Evolutionary conservation across 1,140 invertebrate genomes (phyloP), one percentile per base, ranked within the genome.

Genomic region (Scaptomyza graminum): DNA sequence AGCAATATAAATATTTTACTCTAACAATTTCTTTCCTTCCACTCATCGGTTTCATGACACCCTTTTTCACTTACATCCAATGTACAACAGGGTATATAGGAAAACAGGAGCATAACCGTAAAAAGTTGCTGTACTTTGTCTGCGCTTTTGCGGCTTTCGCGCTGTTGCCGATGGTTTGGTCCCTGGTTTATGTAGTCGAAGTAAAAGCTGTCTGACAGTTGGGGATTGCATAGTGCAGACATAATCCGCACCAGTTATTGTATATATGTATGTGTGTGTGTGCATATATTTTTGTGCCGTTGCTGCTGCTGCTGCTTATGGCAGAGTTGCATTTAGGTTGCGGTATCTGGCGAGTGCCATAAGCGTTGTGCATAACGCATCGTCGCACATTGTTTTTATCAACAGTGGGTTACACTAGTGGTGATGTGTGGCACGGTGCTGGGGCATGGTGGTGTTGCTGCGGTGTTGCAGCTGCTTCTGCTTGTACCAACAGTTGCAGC

Each of bases 131-230:
- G 11, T 50, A 66, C 46, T 46, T 60, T 73, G 43, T 59, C 25
- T 44, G 41, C 16, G 18, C 37, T 60, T 60, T 34, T 63, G 69
- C 68, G 79, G 79, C 66, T 79, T 79, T 65, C 43, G 46, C 70
- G 46, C 70, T 79, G 37, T 65, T 62, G 63, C 64, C 49, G 44
- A 43, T 44, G 79, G 69, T 8, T 7, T 34, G 7, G 31, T 34
- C 31, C 31, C 31, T 34, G 2, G 31, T 34, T 8, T 9, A 7
- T 34, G 12, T n/a, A 41, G 37, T 47, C 50, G 61, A 63, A 67
- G 70, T 74, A 43, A 77, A 62, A 61, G 70, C 59, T 50, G 41
- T 22, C 59, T 84, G 80, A 76, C 80, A 84, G 76, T 84, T 74
- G 54, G 52, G 68, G 61, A 79, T 76, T 63, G 44, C 76, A 47